Evolutionary conservation across 2,113 vertebrate species (phyloP).

Genomic region (Acanthisitta chloris): DNA sequence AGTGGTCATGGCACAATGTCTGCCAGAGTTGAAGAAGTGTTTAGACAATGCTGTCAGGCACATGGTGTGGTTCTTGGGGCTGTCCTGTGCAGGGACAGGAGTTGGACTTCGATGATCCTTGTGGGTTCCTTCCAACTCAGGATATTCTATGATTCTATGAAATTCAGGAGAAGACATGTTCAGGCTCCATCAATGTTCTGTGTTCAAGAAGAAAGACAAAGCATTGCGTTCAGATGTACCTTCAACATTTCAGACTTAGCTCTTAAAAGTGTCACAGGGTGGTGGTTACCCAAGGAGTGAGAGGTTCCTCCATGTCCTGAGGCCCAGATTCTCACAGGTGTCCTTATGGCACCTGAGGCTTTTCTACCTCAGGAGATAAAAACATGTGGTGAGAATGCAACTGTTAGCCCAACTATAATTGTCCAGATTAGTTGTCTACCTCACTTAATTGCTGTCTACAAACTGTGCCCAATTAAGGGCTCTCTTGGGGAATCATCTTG

Average conservation of each 20-base stretch:
- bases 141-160: too few relatives aligned
- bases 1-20: too few relatives aligned
- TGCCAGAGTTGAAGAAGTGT: too few relatives aligned
- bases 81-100: too few relatives aligned
- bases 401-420: neutral
- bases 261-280: neutral
- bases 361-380: neutral
- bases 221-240: accelerated
- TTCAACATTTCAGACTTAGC: neutral
- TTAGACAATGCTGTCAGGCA: too few relatives aligned
- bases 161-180: neutral
- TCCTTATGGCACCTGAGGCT: neutral
- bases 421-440: neutral
- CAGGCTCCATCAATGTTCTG: accelerated
- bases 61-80: too few relatives aligned
- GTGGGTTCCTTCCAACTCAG: too few relatives aligned
- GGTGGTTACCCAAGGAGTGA: neutral
- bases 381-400: accelerated
- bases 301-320: neutral
- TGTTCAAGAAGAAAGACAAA: neutral
- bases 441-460: neutral
- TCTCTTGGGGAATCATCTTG: neutral
- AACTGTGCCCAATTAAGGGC: neutral
- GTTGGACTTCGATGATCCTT: too few relatives aligned
- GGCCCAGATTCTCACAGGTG: neutral